Evolutionary conservation across 1,140 invertebrate genomes (phyloP), one percentile per base, ranked within the genome.

Genomic region (Calephelis nemesis): DNA sequence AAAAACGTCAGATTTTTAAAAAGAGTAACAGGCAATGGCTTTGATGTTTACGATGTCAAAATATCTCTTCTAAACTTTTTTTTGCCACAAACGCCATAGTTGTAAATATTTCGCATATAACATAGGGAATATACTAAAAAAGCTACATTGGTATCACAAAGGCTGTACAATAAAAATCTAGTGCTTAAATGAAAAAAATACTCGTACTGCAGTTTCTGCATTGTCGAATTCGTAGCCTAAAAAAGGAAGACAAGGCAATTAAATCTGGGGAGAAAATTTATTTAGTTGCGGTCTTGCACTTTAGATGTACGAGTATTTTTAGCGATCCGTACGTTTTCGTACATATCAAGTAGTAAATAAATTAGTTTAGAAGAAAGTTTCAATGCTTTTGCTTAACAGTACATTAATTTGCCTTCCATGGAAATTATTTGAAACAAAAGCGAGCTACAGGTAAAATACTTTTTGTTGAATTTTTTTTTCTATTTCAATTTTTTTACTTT

Each of bases 1-100:
- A 60, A 60, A 60, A 60, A 60, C 39, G 54, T 60, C 54, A 60
- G 54, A 60, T n/a, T 60, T 58, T 60, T 60, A 60, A 60, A 60
- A 60, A 60, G 30, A 60, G 54, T 60, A 60, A 60, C 54, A 60
- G 30, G 54, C 54, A 60, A 60, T 60, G 10, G 54, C 54, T 60
- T 60, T 60, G 54, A 60, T 60, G 54, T 60, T 60, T 60, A 60
- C 30, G 54, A 60, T 40, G 10, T 15, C 52, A 58, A 58, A 58
- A 58, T 58, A 58, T 30, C 30, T 11, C 30, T 39, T 30, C 19
- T 30, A 39, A 58, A 11, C 30, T 58, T 58, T 58, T 52, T 58
- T 58, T 54, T 30, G 15, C 15, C 7, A 11, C 10, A 58, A 39
- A 58, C 52, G 19, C 19, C 54, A 60, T 30, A 58, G 19, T 58